Percentiles rank a stretch among this genome's conserved stretches.
Conservation (phyloP, 2,888 invertebrate genomes). For the Eupithecia abbreviata region DNA sequence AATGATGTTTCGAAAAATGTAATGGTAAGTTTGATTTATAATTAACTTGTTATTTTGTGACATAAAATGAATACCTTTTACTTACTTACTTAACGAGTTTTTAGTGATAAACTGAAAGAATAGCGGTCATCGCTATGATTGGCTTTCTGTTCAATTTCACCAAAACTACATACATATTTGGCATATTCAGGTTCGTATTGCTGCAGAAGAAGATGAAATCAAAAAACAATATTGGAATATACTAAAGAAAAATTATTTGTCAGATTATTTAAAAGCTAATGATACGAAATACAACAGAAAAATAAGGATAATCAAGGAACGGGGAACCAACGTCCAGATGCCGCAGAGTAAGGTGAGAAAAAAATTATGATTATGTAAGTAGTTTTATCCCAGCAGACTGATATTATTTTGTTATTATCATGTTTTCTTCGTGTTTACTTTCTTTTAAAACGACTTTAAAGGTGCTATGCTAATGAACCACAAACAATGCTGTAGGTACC, state of each 20-base stretch:
- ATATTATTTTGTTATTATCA: not conserved
- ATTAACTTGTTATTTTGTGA: not conserved
- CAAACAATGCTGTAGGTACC: not conserved
- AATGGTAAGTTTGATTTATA: slow-evolving; percentile 61
- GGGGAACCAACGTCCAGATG: slow-evolving; percentile 77
- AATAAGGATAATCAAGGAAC: slow-evolving; percentile 72
- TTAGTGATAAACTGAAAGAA: not conserved
- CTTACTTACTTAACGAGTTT: not conserved
- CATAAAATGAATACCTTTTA: no score
- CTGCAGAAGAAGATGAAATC: slow-evolving; percentile 77
- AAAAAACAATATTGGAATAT: slow-evolving; percentile 77
- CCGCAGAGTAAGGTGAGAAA: slow-evolving; percentile 72
- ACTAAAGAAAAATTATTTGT: slow-evolving; percentile 71
- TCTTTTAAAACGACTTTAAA: not conserved
- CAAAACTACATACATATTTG: not conserved
- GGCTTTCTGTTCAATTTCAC: not conserved
- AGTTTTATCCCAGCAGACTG: not conserved
- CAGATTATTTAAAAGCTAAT: slow-evolving; percentile 49
- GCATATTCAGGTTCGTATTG: slow-evolving; percentile 63
- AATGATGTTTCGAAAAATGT: slow-evolving; percentile 72
- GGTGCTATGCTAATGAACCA: not conserved
- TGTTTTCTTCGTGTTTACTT: not conserved
- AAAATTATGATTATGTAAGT: not conserved
- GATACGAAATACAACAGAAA: slow-evolving; percentile 66
- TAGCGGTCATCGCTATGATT: not conserved